phyloP scores from a whole-genome alignment of 2,888 invertebrate species.

The Pandemis cinnamomeana region DNA sequence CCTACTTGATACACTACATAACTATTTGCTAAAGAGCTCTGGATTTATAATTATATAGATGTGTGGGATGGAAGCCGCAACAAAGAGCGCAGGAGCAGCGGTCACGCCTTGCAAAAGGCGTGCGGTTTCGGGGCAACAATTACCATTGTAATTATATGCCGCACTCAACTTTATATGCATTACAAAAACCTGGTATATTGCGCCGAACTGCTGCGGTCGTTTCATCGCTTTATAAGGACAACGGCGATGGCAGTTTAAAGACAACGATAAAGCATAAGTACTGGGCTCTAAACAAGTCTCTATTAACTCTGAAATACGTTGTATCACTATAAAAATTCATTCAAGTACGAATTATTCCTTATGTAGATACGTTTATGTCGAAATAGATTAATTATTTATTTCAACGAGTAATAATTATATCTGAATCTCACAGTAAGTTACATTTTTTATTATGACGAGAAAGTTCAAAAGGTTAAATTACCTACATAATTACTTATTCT shows the following conservation, averaged over 20 bases:
- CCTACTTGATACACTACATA: too few relatives aligned
- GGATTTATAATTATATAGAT: not conserved
- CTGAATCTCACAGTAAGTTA: too few relatives aligned
- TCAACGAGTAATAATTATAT: too few relatives aligned
- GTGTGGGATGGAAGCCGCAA: constrained; percentile 17
- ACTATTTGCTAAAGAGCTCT: not conserved
- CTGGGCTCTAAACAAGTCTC: not conserved
- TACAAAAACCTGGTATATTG: constrained; percentile 20
- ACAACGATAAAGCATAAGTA: not conserved
- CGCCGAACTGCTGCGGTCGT: constrained; percentile 23
- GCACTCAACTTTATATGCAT: constrained; percentile 10
- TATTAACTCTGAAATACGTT: not conserved
- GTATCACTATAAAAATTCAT: not conserved
- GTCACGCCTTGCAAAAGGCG: constrained; percentile 17
- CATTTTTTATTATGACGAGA: too few relatives aligned
- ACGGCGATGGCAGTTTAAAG: not conserved
- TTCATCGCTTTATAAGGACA: constrained; percentile 24
- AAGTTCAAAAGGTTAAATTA: too few relatives aligned
- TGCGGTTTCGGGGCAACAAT: constrained; percentile 26
- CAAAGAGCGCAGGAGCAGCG: constrained; percentile 21
- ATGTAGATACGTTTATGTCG: too few relatives aligned
- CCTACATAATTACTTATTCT: too few relatives aligned
- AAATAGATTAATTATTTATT: too few relatives aligned
- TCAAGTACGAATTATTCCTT: not conserved
- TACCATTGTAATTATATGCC: constrained; percentile 24